phyloP scores from a whole-genome alignment of 2,888 invertebrate genomes.

The Druceiella hillmani region DNA sequence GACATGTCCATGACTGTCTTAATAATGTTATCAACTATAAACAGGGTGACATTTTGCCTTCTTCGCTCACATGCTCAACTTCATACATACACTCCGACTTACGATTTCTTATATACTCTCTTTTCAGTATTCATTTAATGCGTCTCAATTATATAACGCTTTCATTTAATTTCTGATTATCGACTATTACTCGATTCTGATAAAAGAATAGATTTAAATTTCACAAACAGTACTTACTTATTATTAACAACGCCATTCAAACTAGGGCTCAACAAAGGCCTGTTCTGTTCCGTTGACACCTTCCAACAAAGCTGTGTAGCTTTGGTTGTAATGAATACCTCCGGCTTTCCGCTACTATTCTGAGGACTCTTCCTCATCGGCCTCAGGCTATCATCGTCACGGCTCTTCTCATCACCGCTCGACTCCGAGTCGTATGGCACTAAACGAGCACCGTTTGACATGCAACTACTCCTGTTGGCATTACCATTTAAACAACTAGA shows the following conservation, averaged over 20 bases:
- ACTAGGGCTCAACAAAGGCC: slow-evolving; percentile 43
- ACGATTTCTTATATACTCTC: too few relatives aligned
- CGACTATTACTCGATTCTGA: background rate
- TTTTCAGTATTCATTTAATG: too few relatives aligned
- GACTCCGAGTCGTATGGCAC: slow-evolving; percentile 59
- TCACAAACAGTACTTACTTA: slow-evolving; percentile 31
- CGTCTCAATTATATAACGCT: too few relatives aligned
- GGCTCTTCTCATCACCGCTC: slow-evolving; percentile 46
- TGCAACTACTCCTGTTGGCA: background rate
- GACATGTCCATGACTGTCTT: too few relatives aligned
- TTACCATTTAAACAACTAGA: slow-evolving; percentile 2
- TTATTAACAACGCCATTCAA: slow-evolving; percentile 46
- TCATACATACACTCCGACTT: too few relatives aligned
- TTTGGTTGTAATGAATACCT: slow-evolving; percentile 37
- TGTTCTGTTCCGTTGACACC: slow-evolving; percentile 39
- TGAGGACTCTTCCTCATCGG: slow-evolving; percentile 29
- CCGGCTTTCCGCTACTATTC: slow-evolving; percentile 36
- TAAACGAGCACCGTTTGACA: slow-evolving; percentile 27
- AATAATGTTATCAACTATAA: too few relatives aligned
- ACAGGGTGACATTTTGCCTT: too few relatives aligned
- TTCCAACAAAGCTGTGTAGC: slow-evolving; percentile 44
- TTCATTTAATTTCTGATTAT: slow-evolving; percentile 4
- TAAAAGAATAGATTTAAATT: background rate
- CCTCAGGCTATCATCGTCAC: slow-evolving; percentile 19
- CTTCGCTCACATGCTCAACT: too few relatives aligned